Conservation (phyloP, 2,888 invertebrate species). For the Volucella zonaria region DNA sequence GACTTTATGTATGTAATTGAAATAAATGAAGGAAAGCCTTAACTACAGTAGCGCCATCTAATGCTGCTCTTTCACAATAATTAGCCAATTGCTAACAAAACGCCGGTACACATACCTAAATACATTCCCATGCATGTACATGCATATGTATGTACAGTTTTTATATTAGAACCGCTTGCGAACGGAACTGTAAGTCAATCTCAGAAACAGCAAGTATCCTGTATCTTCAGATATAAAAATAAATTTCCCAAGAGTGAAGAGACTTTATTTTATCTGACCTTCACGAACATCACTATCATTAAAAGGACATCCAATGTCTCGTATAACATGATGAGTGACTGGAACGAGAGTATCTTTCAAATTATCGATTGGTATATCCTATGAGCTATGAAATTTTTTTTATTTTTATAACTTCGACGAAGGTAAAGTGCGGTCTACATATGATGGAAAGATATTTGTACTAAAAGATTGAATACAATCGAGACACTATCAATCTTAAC, state of each 20-base stretch:
- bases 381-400: conserved; percentile 5
- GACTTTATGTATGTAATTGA: conserved; percentile 35
- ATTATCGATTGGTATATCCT: conserved; percentile 24
- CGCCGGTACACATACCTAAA: not conserved
- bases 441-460: not conserved
- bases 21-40: conserved; percentile 40
- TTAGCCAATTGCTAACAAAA: conserved; percentile 36
- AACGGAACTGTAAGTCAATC: conserved; percentile 8
- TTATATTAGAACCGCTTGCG: not conserved
- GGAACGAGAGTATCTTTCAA: not conserved
- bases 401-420: conserved; percentile 1
- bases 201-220: conserved; percentile 29
- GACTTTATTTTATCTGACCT: conserved; percentile 49
- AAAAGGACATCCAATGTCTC: not conserved
- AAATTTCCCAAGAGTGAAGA: conserved; percentile 47
- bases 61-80: conserved; percentile 14
- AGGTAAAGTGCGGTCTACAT: too few relatives aligned
- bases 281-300: conserved; percentile 16
- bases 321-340: not conserved
- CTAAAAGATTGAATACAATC: conserved; percentile 7
- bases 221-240: conserved; percentile 44
- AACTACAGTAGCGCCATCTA: conserved; percentile 6
- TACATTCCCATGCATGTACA: not conserved
- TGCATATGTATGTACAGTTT: not conserved
- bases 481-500: not conserved